Conservation (phyloP, 2,888 invertebrate species). For the Pheosia tremula region DNA sequence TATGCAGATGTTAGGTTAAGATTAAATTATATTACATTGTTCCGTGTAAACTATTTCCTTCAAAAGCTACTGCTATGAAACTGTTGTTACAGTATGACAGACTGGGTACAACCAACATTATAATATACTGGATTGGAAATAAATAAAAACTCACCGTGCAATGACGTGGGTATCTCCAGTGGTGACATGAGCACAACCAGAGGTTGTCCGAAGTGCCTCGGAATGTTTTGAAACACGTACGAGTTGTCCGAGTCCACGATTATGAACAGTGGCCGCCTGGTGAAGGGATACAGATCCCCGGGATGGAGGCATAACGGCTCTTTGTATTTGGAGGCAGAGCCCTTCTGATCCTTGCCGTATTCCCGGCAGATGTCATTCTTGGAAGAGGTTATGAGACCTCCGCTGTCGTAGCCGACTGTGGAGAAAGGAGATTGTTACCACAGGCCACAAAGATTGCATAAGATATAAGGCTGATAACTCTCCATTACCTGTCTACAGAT, state of each 20-base stretch:
- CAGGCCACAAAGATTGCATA: not conserved
- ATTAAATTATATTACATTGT: too few relatives aligned
- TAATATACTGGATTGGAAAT: too few relatives aligned
- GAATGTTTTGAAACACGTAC: slow-evolving; percentile 95
- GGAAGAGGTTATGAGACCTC: slow-evolving; percentile 95
- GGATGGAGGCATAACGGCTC: slow-evolving; percentile 94
- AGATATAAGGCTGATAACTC: too few relatives aligned
- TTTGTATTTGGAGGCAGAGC: slow-evolving; percentile 62
- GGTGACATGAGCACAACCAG: slow-evolving; percentile 97
- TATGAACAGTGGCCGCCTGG: slow-evolving; percentile 95
- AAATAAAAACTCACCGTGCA: slow-evolving; percentile 87
- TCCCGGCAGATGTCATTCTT: slow-evolving; percentile 88
- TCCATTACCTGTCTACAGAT: too few relatives aligned
- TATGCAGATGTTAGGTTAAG: too few relatives aligned
- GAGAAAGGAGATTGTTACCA: slow-evolving; percentile 6
- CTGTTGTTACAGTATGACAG: too few relatives aligned
- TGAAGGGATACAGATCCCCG: slow-evolving; percentile 96
- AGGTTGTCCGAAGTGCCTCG: slow-evolving; percentile 96
- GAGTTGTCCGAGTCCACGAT: slow-evolving; percentile 98
- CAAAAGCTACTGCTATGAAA: too few relatives aligned
- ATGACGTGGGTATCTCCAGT: slow-evolving; percentile 93
- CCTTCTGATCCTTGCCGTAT: slow-evolving; percentile 54
- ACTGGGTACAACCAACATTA: too few relatives aligned
- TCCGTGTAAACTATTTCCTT: too few relatives aligned
- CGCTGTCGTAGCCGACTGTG: slow-evolving; percentile 94